These are phyloP conservation scores for Philaethria dido DNA, from an alignment of 2,888 invertebrate genomes.

Conservation along the genomic window DNA sequence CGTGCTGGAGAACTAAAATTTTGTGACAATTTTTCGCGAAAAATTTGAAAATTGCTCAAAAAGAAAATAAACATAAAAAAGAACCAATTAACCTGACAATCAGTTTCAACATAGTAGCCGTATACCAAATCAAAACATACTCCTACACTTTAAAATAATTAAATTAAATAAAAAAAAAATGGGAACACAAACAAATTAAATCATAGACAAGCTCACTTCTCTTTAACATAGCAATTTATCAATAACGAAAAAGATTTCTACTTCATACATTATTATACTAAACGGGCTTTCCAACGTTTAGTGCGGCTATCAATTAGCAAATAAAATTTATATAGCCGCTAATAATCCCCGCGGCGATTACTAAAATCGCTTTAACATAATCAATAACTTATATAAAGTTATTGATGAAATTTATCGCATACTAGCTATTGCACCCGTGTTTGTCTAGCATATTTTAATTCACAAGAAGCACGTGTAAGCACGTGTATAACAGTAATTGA, in stretches of 20 bases:
- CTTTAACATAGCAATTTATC: slow-evolving; percentile 47
- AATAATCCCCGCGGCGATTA: slow-evolving; percentile 46
- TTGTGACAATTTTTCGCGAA: too few relatives aligned
- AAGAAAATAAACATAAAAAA: background rate
- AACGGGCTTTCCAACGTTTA: slow-evolving; percentile 47
- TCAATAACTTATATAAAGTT: slow-evolving; percentile 45
- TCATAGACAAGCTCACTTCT: slow-evolving; percentile 24
- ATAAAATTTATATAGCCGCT: slow-evolving; percentile 47
- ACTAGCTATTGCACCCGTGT: background rate
- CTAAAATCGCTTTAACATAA: slow-evolving; percentile 42
- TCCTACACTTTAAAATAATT: slow-evolving; percentile 7
- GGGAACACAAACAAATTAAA: slow-evolving; percentile 7
- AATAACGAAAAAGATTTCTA: slow-evolving; percentile 51
- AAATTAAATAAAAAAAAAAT: background rate
- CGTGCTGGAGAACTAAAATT: too few relatives aligned
- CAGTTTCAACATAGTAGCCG: background rate
- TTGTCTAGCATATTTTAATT: background rate
- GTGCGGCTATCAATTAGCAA: slow-evolving; percentile 43
- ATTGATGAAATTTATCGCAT: slow-evolving; percentile 23
- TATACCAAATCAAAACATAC: background rate
- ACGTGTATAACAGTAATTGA: too few relatives aligned
- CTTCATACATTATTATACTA: slow-evolving; percentile 42
- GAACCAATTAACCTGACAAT: background rate
- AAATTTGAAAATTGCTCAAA: too few relatives aligned
- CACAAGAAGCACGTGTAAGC: background rate